Percentiles rank a stretch among this genome's conserved stretches.
These are phyloP conservation scores for Notocelia uddmanniana DNA, from an alignment of 2,888 invertebrate species.

Conservation along the genomic window DNA sequence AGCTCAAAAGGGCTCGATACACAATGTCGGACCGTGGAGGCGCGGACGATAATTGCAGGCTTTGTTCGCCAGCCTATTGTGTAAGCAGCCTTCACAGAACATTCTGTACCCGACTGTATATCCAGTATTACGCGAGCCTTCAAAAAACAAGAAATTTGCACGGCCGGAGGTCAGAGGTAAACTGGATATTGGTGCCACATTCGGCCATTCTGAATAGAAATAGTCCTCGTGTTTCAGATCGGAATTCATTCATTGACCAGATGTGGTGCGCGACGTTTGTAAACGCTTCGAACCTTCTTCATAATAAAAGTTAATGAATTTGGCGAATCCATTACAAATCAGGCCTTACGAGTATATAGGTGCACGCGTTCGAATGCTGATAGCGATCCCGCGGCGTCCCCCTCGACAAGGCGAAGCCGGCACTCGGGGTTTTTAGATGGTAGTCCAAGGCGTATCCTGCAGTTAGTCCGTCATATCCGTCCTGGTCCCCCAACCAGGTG, in stretches of 20 bases:
- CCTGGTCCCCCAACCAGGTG: too few species aligned
- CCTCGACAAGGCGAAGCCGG: too few species aligned
- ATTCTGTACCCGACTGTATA: not conserved
- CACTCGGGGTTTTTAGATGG: too few species aligned
- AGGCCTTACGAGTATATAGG: too few species aligned
- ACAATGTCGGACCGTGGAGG: conserved; percentile 3
- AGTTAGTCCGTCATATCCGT: too few species aligned
- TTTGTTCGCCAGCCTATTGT: conserved; percentile 38
- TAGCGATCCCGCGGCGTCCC: too few species aligned
- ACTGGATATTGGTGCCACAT: not conserved
- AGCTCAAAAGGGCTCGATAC: conserved; percentile 25
- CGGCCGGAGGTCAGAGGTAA: not conserved
- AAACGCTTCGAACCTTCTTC: too few species aligned
- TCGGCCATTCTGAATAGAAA: not conserved
- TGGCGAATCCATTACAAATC: too few species aligned
- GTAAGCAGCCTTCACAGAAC: not conserved
- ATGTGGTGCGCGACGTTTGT: not conserved
- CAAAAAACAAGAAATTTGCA: not conserved
- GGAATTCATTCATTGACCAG: not conserved
- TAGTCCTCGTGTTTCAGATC: not conserved
- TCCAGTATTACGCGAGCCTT: not conserved
- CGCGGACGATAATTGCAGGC: conserved; percentile 33
- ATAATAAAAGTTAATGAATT: too few species aligned
- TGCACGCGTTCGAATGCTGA: too few species aligned
- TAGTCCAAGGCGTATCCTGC: too few species aligned